These are phyloP conservation scores for Ciconia stormi DNA, from an alignment of 2,113 vertebrate species.

Conservation along the genomic window DNA sequence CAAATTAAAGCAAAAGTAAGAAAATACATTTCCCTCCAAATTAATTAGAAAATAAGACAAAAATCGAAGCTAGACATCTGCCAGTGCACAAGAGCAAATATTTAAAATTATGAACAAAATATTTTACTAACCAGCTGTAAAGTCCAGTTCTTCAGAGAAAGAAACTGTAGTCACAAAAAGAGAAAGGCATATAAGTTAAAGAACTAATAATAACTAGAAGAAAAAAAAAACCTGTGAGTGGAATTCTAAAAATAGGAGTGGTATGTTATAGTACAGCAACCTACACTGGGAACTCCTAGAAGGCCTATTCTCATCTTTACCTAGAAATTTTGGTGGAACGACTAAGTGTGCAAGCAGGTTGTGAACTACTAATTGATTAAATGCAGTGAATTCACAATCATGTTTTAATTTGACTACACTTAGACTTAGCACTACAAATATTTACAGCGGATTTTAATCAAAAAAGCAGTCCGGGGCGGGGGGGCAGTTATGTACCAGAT, in stretches of 20 bases:
- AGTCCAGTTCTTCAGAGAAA: conserved; percentile 94
- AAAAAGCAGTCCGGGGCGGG: neutral
- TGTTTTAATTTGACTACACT: neutral
- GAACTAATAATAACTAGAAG: neutral
- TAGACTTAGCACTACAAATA: neutral
- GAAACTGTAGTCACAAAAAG: conserved; percentile 81
- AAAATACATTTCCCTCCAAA: neutral
- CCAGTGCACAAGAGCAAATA: neutral
- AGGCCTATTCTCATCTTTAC: neutral
- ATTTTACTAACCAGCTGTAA: conserved; percentile 89
- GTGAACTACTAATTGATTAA: neutral
- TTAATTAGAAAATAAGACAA: neutral
- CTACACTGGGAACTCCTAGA: neutral
- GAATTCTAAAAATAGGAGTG: neutral
- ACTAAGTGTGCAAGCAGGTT: neutral
- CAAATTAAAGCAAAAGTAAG: neutral
- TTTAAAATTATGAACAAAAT: neutral
- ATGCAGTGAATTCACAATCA: neutral
- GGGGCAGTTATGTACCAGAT: neutral
- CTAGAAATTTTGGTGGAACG: neutral
- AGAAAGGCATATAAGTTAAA: neutral
- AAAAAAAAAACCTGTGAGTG: neutral
- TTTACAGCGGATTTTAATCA: neutral
- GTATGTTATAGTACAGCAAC: neutral
- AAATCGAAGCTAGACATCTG: neutral